Base-by-base conservation (phyloP, 2,113 vertebrate genomes). In the Phalacrocorax pelagicus region DNA sequence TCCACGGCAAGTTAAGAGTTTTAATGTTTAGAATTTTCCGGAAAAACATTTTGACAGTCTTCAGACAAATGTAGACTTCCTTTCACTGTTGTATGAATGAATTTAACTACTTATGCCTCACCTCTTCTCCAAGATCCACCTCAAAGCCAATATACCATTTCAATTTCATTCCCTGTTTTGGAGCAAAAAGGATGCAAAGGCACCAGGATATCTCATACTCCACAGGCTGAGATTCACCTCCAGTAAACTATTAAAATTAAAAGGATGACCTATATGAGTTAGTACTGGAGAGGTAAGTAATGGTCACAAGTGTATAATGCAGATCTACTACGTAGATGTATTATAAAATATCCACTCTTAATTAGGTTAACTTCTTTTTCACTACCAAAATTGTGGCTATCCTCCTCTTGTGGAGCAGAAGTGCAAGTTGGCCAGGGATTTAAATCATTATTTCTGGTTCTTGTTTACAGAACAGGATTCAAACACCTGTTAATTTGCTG, bases 401-500 rank as follows among this genome's bases (percentile, higher is more conserved):
- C 84, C 32, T 88, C 20, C 38, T 81, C 52, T 79, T 34, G 5
- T 72, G 18, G 20, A 83, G 70, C 69, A 63, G 8, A 72, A 61
- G 47, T 18, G 11, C 14, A 73, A 44, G 10, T 55, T 75, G 75
- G 26, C 69, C 40, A 90, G 29, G 11, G 23, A 83, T 73, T 97
- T 63, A 22, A 82, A 61, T 75, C 54, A 32, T 92, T 96, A 77
- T 36, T 91, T 95, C 82, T 94, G 79, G 77, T 90, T 78, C 59
- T 92, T 95, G 62, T 81, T 95, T 79, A 73, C 21, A 62, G 73
- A 93, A 81, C 62, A 80, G 80, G 81, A 97, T 97, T 94, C 81
- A 95, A 96, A 93, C 57, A 94, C 29, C 70, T 96, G 61, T 55
- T 98, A 97, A 97, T 97, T 96, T 95, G 94, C 90, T 89, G 58